Evolutionary conservation across 2,113 vertebrate genomes (phyloP).

Genomic region (Panthera tigris): DNA sequence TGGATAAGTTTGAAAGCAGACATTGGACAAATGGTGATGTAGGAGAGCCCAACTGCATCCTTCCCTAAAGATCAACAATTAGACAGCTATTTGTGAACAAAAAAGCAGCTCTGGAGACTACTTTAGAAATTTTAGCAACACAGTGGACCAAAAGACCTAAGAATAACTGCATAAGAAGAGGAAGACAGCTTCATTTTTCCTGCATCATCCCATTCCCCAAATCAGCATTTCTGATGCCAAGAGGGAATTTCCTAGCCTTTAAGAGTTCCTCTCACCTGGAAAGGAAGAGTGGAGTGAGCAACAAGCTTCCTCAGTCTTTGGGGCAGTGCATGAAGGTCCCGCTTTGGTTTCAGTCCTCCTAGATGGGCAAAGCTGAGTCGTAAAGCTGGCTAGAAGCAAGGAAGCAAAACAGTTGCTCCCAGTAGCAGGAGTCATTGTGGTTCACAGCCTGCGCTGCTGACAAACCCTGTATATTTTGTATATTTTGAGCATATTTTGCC

Average conservation of each 20-base stretch:
- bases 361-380: neutral
- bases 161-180: neutral
- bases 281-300: neutral
- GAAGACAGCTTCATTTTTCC: neutral
- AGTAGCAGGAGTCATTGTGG: neutral
- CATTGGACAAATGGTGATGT: neutral
- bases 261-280: neutral
- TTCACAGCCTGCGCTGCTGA: neutral
- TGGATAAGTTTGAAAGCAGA: neutral
- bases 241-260: neutral
- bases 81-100: neutral
- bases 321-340: neutral
- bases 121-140: neutral
- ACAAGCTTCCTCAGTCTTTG: neutral
- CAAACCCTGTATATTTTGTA: neutral
- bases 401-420: neutral
- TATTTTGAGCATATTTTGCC: neutral
- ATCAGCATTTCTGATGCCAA: neutral
- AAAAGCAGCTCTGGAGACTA: neutral
- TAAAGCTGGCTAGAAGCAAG: neutral
- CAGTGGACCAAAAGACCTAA: neutral
- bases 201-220: neutral
- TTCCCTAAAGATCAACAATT: neutral
- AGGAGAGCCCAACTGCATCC: neutral
- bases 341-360: neutral